Evolutionary conservation across 2,888 invertebrate genomes (phyloP).

Genomic region (Aphidius colemani): DNA sequence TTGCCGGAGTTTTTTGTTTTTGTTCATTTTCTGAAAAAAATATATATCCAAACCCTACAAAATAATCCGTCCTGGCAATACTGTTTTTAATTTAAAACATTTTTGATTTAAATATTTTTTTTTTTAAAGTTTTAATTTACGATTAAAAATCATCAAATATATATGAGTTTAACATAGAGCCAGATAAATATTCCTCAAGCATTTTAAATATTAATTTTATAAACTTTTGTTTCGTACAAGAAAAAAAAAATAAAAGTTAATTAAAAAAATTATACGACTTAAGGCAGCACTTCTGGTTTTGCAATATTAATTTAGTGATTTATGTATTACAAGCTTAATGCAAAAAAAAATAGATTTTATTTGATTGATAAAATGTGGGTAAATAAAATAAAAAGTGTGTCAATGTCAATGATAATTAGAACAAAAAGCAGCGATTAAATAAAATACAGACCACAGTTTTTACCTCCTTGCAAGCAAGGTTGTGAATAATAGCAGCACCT

Average conservation of each 20-base stretch:
- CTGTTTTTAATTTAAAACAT: not conserved
- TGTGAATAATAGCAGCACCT: constrained; percentile 86
- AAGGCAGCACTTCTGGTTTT: constrained; percentile 44
- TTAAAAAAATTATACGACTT: constrained; percentile 23
- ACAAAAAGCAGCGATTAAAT: constrained; percentile 26
- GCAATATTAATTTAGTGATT: constrained; percentile 20
- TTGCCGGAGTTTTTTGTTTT: constrained; percentile 68
- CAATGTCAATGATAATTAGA: constrained; percentile 5
- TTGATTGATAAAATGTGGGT: not conserved
- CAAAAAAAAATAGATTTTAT: constrained; percentile 18
- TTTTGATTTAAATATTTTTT: no score
- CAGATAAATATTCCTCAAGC: constrained; percentile 11
- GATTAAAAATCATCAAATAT: no score
- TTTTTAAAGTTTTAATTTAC: no score
- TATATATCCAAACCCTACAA: constrained; percentile 55
- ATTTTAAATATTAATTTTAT: constrained; percentile 27
- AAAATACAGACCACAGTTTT: constrained; percentile 92
- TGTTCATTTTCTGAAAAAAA: constrained; percentile 70
- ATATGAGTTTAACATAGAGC: no score
- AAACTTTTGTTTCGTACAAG: constrained; percentile 22
- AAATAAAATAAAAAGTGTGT: constrained; percentile 13
- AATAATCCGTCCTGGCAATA: constrained; percentile 46
- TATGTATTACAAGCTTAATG: not conserved
- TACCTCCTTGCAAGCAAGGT: constrained; percentile 94
- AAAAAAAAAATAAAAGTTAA: constrained; percentile 20